phyloP scores from a whole-genome alignment of 2,797 vertebrate genomes.

The Sylvia borin region DNA sequence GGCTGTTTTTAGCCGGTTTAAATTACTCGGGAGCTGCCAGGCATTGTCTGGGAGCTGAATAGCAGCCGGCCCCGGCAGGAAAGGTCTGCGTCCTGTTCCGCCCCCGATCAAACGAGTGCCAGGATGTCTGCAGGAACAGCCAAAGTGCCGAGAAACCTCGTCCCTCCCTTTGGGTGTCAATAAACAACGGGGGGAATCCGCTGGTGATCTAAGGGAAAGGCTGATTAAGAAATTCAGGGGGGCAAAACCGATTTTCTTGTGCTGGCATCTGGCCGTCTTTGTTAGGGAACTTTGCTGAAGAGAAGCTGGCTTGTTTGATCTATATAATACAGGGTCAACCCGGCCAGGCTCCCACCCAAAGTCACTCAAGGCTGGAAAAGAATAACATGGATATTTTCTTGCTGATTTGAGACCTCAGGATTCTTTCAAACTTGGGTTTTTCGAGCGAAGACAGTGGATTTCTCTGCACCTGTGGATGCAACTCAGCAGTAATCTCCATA shows the following conservation, averaged over 20 bases:
- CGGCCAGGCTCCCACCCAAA: not conserved
- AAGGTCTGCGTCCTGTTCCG: not conserved
- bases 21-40: constrained; percentile 27
- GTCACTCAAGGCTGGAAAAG: not conserved
- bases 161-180: not conserved
- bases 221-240: not conserved
- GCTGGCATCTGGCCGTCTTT: not conserved
- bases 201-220: not conserved
- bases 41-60: constrained; percentile 28
- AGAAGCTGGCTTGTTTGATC: not conserved
- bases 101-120: not conserved
- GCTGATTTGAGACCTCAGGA: not conserved
- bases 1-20: not conserved
- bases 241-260: not conserved
- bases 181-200: not conserved
- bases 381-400: not conserved
- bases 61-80: not conserved
- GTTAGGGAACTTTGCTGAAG: not conserved
- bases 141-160: accelerated
- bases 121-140: not conserved
- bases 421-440: not conserved
- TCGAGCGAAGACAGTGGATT: not conserved
- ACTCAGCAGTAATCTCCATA: not conserved
- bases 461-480: not conserved
- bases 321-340: not conserved